Conservation (phyloP, 2,888 invertebrate species). For the Abrostola tripartita region DNA sequence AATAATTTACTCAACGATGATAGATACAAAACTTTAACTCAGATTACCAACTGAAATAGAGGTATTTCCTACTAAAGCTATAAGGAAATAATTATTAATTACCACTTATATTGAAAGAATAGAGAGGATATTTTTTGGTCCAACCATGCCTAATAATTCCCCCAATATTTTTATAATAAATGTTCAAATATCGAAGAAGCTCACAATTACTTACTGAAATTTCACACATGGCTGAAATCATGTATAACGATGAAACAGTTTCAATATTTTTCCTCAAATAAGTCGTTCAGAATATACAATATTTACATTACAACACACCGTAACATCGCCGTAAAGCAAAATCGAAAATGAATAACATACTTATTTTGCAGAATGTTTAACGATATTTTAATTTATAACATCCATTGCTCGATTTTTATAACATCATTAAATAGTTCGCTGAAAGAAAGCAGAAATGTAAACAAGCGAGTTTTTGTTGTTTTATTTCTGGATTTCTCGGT, state of each 20-base stretch:
- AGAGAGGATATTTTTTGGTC: too few species aligned
- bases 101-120: too few species aligned
- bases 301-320: slow-evolving; percentile 1
- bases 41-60: too few species aligned
- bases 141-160: too few species aligned
- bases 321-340: neutral
- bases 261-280: slow-evolving; percentile 1
- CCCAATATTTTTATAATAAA: too few species aligned
- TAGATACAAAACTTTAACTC: too few species aligned
- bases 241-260: neutral
- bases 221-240: neutral
- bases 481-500: slow-evolving; percentile 15
- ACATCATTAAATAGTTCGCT: neutral
- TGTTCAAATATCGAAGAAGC: neutral
- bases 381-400: neutral
- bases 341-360: slow-evolving; percentile 2
- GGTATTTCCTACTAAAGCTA: too few species aligned
- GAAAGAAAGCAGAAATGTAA: slow-evolving; percentile 4
- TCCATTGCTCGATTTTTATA: neutral
- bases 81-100: too few species aligned
- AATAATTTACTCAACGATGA: too few species aligned
- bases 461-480: neutral
- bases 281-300: neutral
- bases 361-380: neutral
- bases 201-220: neutral